phyloP scores from a whole-genome alignment of 2,888 invertebrate species.

The Erebia ligea region DNA sequence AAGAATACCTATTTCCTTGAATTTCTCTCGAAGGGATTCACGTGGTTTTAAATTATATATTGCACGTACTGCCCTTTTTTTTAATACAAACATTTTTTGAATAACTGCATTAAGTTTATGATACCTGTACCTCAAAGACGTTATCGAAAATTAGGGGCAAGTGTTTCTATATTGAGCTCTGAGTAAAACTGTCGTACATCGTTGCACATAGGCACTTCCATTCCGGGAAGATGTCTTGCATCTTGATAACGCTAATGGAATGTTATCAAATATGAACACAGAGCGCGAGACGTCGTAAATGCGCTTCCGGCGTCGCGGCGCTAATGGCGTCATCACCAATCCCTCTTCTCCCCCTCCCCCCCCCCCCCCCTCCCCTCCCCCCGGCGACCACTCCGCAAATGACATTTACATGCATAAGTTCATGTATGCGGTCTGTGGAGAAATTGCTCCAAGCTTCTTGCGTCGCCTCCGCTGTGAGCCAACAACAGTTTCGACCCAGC shows the following conservation, averaged over 20 bases:
- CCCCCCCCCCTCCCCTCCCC: not conserved
- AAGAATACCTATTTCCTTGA: no score
- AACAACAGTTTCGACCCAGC: not conserved
- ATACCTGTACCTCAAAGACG: no score
- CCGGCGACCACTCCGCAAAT: conserved; percentile 30
- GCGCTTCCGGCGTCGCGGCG: conserved; percentile 30
- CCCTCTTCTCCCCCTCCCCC: not conserved
- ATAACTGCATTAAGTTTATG: no score
- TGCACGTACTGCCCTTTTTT: no score
- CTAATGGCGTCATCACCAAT: conserved; percentile 34
- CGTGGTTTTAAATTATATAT: no score
- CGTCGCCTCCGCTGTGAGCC: not conserved
- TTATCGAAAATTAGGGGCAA: no score
- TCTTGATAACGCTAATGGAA: conserved; percentile 22
- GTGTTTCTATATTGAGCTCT: no score
- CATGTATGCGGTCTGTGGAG: conserved; percentile 9
- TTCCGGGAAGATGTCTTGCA: not conserved
- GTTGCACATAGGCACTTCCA: not conserved
- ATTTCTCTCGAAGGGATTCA: no score
- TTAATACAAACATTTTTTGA: no score
- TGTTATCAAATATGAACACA: conserved; percentile 36
- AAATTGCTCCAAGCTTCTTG: conserved; percentile 15
- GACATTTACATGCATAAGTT: conserved; percentile 36
- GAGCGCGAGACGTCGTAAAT: conserved; percentile 26
- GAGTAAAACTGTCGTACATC: not conserved